Base-by-base conservation (phyloP, 2,113 vertebrate genomes). In the Platysteira castanea region DNA sequence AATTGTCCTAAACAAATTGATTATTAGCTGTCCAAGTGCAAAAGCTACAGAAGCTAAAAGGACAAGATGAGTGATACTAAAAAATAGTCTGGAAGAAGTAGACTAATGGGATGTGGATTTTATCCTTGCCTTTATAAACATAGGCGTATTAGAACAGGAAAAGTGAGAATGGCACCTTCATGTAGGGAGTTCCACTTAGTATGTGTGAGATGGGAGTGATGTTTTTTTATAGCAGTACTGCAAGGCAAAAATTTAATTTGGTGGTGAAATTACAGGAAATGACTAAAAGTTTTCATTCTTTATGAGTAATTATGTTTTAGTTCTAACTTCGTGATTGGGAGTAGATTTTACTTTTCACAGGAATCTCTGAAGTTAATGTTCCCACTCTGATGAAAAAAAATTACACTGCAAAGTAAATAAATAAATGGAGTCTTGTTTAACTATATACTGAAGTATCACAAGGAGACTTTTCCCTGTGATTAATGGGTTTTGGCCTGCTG, bases 301-400 rank as follows among this genome's bases (percentile, higher is more conserved):
- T 54, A 54, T 28, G 37, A 18, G 12, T 23, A 77, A 92, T 92
- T 80, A 71, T 50, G 14, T 37, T 90, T 94, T 35, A 71, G 16
- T 71, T 71, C 69, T 82, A 71, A 50, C 24, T 94, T 84, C 17
- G 2, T 96, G 91, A 92, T 95, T 93, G 94, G 90, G 92, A 88
- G 26, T 54, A 81, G 69, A 81, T 81, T 96, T 96, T 70, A 52
- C 33, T 84, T 96, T 69, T 33, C 2, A 0, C 17, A 31, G 12
- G 23, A 68, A 90, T 44, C 30, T 76, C 67, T 89, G 44, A 7
- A 47, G 46, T 76, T 64, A 64, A 71, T 46, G 13, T 65, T 94
- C 61, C n/a, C 35, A 76, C 30, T 87, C 60, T 44, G 69, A 86
- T 85, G 65, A 21, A 75, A 96, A 93, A 95, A 94, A 76, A 77